Evolutionary conservation across 2,113 vertebrate species (phyloP), one percentile per base, ranked within the genome.

Genomic region (Forbesichthys papilliferus): DNA sequence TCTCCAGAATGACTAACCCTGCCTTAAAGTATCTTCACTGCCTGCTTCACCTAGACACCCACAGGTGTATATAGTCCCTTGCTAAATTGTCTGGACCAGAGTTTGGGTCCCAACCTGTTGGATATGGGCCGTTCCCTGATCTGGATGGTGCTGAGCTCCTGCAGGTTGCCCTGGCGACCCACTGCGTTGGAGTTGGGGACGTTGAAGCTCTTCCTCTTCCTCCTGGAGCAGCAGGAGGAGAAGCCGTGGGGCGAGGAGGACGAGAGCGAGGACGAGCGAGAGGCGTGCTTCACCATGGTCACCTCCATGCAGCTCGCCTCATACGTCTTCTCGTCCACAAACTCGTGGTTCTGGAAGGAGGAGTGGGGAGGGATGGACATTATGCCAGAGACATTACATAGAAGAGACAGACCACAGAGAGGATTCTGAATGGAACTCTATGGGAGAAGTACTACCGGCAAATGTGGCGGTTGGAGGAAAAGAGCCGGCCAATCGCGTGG

Each of bases 91-190:
- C 57, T 33, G 12, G 54, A 16, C 13, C 11, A 48, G 12, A 47
- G 54, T 42, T 16, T 47, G 34, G 12, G 6, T 52, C 3, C 18
- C 54, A 93, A 96, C 95, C 95, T 99, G 93, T 97, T 96, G 59
- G 87, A 91, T 27, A 94, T 79, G 0, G 94, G 94, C 66, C 95
- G 92, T 88, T 99, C 96, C 90, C 93, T 84, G 92, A 98, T 96
- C 82, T 98, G 95, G 89, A 99, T 97, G 68, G 96, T 98, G 84
- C 96, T 99, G 74, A 99, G 96, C 85, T 99, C 97, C 78, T 98
- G 96, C 20, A 97, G 79, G 1, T 92, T 94, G 75, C 91, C 94
- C 3, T 90, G 90, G 9, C 87, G 93, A 72, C 93, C 94, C 58
- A 89, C 89, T 0, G 69, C 61, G 51, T 94, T 91, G 74, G 95